A percentile compares a stretch with the other conserved stretches of the same genome.
Conservation (phyloP, 2,113 vertebrate genomes). For the Takifugu bimaculatus region DNA sequence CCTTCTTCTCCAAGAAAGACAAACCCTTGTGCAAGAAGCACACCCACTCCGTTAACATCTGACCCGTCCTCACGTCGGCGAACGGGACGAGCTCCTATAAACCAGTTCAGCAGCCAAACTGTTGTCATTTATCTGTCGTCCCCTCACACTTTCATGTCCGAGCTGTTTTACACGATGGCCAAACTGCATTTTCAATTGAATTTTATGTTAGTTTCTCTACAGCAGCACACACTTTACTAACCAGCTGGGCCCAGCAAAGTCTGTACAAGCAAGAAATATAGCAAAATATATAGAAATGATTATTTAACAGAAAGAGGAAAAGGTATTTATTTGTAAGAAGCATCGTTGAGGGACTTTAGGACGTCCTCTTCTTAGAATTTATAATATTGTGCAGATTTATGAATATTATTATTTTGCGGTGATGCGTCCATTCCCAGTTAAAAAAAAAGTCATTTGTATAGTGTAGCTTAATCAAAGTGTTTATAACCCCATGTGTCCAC, state of each 20-base stretch:
- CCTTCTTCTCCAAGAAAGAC: constrained; percentile 98
- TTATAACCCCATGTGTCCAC: constrained; percentile 5
- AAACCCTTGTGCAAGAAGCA: constrained; percentile 98
- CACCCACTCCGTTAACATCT: constrained; percentile 87
- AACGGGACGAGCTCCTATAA: not conserved
- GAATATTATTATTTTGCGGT: constrained; percentile 20
- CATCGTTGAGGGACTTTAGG: constrained; percentile 2
- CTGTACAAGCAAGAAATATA: constrained; percentile 1
- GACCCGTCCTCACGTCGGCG: constrained; percentile 36
- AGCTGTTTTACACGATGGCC: constrained; percentile 2
- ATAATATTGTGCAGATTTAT: constrained; percentile 14
- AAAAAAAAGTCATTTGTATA: not conserved
- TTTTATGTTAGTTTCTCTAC: constrained; percentile 32
- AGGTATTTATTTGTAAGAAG: constrained; percentile 47
- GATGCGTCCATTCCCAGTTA: not conserved
- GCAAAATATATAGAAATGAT: not conserved
- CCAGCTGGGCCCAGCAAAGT: constrained; percentile 35
- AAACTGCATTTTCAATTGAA: constrained; percentile 8
- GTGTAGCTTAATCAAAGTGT: not conserved
- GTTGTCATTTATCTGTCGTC: constrained; percentile 12
- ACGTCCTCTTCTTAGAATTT: constrained; percentile 9
- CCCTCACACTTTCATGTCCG: constrained; percentile 1
- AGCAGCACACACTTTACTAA: constrained; percentile 31
- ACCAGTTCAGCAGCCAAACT: constrained; percentile 14
- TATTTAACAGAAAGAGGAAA: constrained; percentile 2